Evolutionary conservation across 2,113 vertebrate species (phyloP).

Genomic region (Myotis yumanensis): DNA sequence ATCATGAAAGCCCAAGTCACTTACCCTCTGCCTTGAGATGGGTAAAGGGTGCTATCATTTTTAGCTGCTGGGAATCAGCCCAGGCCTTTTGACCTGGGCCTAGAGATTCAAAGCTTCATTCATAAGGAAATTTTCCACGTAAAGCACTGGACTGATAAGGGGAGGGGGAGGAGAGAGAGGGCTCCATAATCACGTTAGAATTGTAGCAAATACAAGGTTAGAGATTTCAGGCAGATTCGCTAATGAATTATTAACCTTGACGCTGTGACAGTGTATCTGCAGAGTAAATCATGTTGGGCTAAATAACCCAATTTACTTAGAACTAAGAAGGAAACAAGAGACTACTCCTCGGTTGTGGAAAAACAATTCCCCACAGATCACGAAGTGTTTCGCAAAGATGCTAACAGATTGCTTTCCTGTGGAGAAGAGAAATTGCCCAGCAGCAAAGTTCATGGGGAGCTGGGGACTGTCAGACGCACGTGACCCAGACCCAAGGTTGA

Average conservation of each 20-base stretch:
- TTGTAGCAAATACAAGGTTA: slow-evolving; percentile 1
- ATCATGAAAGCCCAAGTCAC: slow-evolving; percentile 24
- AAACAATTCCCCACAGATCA: slow-evolving; percentile 57
- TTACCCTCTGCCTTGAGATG: background rate
- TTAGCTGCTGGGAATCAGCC: background rate
- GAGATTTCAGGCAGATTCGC: slow-evolving; percentile 49
- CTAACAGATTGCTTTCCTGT: slow-evolving; percentile 55
- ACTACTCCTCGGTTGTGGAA: slow-evolving; percentile 4
- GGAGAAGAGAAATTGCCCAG: slow-evolving; percentile 59
- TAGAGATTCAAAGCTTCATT: slow-evolving; percentile 27
- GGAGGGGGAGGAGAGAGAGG: background rate
- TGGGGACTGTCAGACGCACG: background rate
- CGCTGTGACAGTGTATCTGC: slow-evolving; percentile 17
- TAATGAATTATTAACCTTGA: slow-evolving; percentile 64
- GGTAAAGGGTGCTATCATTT: background rate
- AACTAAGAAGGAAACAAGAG: slow-evolving; percentile 16
- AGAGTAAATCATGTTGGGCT: slow-evolving; percentile 48
- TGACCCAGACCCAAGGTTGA: background rate
- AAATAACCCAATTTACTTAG: slow-evolving; percentile 57
- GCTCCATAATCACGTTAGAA: background rate
- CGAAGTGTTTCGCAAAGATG: slow-evolving; percentile 40
- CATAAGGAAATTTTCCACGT: background rate
- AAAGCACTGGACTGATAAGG: background rate
- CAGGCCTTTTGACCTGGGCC: background rate
- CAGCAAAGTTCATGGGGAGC: background rate